Evolutionary conservation across 2,797 vertebrate species (phyloP).

Genomic region (Siniperca obscura): DNA sequence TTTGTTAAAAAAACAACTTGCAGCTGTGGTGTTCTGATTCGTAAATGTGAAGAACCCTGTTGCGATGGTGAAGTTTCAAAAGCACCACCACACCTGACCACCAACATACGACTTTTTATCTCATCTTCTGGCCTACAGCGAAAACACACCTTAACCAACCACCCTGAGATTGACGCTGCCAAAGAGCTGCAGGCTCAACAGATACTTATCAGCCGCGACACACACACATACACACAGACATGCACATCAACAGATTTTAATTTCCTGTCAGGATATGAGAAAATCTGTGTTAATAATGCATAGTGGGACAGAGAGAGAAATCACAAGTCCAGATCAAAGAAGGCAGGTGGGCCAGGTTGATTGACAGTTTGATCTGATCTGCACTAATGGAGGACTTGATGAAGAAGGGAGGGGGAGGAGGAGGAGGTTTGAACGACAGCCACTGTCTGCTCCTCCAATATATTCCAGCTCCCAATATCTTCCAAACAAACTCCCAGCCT

Average conservation of each 20-base stretch:
- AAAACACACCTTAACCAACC: slow-evolving; percentile 10
- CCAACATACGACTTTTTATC: slow-evolving; percentile 9
- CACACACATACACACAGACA: slow-evolving; percentile 20
- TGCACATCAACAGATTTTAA: slow-evolving; percentile 70
- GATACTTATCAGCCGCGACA: slow-evolving; percentile 44
- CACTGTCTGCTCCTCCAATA: slow-evolving; percentile 49
- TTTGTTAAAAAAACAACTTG: not conserved
- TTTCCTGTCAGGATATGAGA: slow-evolving; percentile 87
- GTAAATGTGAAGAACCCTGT: not conserved
- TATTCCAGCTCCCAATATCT: slow-evolving; percentile 51
- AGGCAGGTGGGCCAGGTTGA: slow-evolving; percentile 48
- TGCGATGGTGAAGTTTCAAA: not conserved
- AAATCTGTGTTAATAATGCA: slow-evolving; percentile 80
- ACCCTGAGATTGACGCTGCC: slow-evolving; percentile 14
- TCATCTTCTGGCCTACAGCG: not conserved
- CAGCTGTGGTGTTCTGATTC: not conserved
- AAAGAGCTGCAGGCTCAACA: slow-evolving; percentile 42
- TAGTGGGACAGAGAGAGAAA: slow-evolving; percentile 61
- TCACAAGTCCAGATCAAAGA: slow-evolving; percentile 57
- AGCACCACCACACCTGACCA: not conserved
- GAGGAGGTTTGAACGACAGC: slow-evolving; percentile 32
- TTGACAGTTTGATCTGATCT: slow-evolving; percentile 75
- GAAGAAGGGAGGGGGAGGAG: slow-evolving; percentile 50
- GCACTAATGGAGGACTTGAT: slow-evolving; percentile 75
- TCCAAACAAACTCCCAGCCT: slow-evolving; percentile 48